Evolutionary conservation across 2,797 vertebrate species (phyloP), one percentile per base, ranked within the genome.

Genomic region (Pangasius mekongensis): DNA sequence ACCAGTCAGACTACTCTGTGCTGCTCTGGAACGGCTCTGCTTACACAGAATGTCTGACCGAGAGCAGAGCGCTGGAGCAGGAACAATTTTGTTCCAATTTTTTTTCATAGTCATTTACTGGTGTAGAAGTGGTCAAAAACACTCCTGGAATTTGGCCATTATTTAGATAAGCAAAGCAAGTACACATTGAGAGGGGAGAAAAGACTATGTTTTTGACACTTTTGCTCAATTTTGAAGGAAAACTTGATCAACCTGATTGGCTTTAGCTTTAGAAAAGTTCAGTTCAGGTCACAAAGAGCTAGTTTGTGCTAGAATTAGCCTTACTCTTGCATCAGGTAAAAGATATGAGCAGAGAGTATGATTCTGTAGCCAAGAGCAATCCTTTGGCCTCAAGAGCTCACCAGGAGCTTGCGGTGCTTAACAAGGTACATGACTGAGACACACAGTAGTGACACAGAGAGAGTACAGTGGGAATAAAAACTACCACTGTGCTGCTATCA

Each of bases 121-220:
- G 33, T 43, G 14, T 7, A 73, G 84, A 87, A 84, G 87, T 92
- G 92, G 92, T 92, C 89, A 92, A 94, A 85, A 73, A 92, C 93
- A 93, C 93, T 92, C 93, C 95, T 96, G 94, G 96, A 95, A 95
- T 96, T 96, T 97, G 96, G 94, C 92, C 93, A 64, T 96, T 98
- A 54, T 92, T 77, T 94, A 95, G 97, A 97, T 96, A 97, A 97
- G 97, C 95, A 94, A 91, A 90, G 92, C 94, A 95, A 30, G 22
- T 91, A 93, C 94, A 93, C 94, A 89, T 86, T 86, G 88, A 92
- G 84, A 91, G 91, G 84, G 84, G 6, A 24, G 54, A 22, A 47
- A 78, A 52, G 9, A 27, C 71, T 13, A 13, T 11, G 47, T n/a
- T 30, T 54, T 9, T n/a, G 47, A 49, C n/a, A 62, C 9, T 6